A percentile compares a stretch with the other conserved stretches of the same genome.
Evolutionary conservation across 2,888 invertebrate genomes (phyloP).

Genomic region (Sericinus montela): DNA sequence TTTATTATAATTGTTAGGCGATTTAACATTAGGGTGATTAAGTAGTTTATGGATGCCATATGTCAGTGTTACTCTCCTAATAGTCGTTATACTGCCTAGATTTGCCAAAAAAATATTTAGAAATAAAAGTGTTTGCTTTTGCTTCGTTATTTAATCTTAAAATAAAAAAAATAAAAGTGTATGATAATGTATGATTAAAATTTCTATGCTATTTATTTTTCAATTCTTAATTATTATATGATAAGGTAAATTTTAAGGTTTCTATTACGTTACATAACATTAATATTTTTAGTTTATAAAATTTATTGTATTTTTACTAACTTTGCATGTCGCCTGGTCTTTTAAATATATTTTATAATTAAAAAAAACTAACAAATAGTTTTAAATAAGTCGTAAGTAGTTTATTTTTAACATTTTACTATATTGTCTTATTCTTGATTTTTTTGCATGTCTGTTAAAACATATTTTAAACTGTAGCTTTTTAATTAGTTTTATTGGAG

Average conservation of each 20-base stretch:
- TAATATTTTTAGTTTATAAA: neutral
- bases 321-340: no score
- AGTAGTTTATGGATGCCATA: no score
- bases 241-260: neutral
- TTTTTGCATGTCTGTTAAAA: no score
- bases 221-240: neutral
- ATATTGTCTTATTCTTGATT: no score
- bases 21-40: no score
- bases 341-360: no score
- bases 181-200: neutral
- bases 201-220: neutral
- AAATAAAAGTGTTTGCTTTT: neutral
- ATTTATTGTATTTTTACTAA: neutral
- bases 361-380: no score
- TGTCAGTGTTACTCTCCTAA: neutral
- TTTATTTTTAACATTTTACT: no score
- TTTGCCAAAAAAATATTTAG: slow-evolving; percentile 14
- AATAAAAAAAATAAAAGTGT: neutral
- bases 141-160: neutral
- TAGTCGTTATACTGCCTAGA: slow-evolving; percentile 11
- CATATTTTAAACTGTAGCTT: no score
- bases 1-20: neutral
- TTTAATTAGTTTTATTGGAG: no score
- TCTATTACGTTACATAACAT: neutral
- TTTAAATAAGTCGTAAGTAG: no score